Base-by-base conservation (phyloP, 2,888 invertebrate genomes). In the Netelia melanura region DNA sequence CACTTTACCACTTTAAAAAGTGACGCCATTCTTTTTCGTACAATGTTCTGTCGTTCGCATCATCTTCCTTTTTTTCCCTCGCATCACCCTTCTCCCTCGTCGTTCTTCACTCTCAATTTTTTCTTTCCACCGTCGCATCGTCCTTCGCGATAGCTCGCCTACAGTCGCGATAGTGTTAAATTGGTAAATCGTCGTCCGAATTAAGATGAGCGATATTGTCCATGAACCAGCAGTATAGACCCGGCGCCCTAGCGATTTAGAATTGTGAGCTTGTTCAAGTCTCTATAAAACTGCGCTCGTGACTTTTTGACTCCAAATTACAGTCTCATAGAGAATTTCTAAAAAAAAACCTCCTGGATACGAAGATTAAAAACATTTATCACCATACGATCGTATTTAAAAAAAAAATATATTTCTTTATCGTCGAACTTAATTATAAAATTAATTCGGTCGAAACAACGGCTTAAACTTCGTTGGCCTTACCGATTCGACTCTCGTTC, bases 151-250 rank as follows among this genome's bases (percentile, higher is more conserved):
- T n/a, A 17, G 61, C 11, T 38, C 62, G 70, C 48, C 64, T 48
- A 71, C 71, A 61, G 56, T 17, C 48, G 25, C 44, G 81, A 79
- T 81, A 81, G 48, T 70, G 75, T 71, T 81, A 62, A 83, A 81
- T 87, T 87, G 84, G 79, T 86, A 81, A 86, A 87, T 87, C 84
- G 81, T 68, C 68, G 38, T 56, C 78, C 74, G 79, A 81, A 81
- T 87, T 81, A 84, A 87, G 79, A 87, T 76, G 71, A 80, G 65
- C 82, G 86, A 86, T 87, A 86, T 77, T 81, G 84, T 82, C 85
- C 70, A 64, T 61, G 75, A 61, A 58, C 58, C 84, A 75, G 30
- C 58, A 21, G 58, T 21, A 5, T 5, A 72, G 71, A 9, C 58
- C 65, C 71, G 78, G 74, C 54, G 74, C 78, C 72, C 64, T 64